These are phyloP conservation scores for Anagyrus pseudococci DNA, from an alignment of 2,888 invertebrate genomes.

Conservation along the genomic window DNA sequence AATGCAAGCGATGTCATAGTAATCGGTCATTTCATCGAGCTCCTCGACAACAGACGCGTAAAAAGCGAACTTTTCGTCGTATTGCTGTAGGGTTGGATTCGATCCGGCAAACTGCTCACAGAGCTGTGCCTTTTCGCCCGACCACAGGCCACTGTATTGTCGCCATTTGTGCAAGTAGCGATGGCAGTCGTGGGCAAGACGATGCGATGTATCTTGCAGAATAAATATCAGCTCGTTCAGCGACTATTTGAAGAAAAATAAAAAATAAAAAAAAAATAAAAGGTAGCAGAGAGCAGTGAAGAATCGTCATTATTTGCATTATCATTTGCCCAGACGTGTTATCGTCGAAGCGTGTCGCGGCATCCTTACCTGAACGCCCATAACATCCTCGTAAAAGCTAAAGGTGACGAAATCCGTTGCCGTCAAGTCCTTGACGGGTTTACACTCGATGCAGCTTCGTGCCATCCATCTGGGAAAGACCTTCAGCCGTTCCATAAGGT, in stretches of 20 bases:
- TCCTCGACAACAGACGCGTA: conserved; percentile 79
- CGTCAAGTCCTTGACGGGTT: conserved; percentile 63
- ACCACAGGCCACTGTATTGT: conserved; percentile 79
- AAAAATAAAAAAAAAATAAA: no score
- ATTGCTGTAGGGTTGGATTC: conserved; percentile 69
- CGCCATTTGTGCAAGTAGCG: conserved; percentile 74
- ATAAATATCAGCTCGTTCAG: conserved; percentile 72
- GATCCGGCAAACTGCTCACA: conserved; percentile 81
- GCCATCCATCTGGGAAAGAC: conserved; percentile 86
- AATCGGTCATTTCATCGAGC: conserved; percentile 67
- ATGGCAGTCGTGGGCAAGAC: conserved; percentile 71
- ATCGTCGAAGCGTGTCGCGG: not conserved
- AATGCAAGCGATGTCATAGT: conserved; percentile 73
- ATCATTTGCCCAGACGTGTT: no score
- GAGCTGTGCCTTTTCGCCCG: conserved; percentile 74
- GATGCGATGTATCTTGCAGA: conserved; percentile 73
- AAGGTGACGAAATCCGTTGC: conserved; percentile 68
- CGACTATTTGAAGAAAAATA: no score
- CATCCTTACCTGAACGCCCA: conserved; percentile 65
- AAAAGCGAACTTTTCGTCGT: conserved; percentile 85
- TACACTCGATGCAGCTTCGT: conserved; percentile 78
- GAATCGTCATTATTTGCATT: not conserved
- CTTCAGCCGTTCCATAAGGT: conserved; percentile 79
- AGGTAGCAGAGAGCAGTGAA: no score
- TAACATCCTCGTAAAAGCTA: conserved; percentile 81